Evolutionary conservation across 2,113 vertebrate genomes (phyloP).

Genomic region (Nipponia nippon): DNA sequence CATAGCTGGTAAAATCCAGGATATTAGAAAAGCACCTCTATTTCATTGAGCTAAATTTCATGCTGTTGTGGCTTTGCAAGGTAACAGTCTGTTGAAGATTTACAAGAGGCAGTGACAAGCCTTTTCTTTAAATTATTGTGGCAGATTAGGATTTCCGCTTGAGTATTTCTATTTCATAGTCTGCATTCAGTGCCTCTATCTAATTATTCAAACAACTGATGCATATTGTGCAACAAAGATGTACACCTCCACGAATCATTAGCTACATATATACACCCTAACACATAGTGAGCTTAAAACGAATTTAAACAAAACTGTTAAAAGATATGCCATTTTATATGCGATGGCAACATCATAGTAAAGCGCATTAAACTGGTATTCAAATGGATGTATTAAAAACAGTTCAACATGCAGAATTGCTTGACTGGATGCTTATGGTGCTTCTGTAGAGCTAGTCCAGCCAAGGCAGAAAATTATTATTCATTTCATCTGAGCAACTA

Average conservation of each 20-base stretch:
- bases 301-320: not conserved
- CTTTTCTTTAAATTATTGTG: constrained; percentile 15
- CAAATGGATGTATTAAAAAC: not conserved
- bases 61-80: not conserved
- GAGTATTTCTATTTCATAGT: constrained; percentile 27
- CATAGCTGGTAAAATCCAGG: not conserved
- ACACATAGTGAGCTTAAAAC: not conserved
- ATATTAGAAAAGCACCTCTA: not conserved
- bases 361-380: constrained; percentile 7
- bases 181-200: not conserved
- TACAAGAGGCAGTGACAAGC: not conserved
- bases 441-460: constrained; percentile 7
- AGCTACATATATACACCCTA: not conserved
- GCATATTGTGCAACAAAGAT: not conserved
- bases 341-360: not conserved
- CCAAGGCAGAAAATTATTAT: constrained; percentile 30
- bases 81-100: constrained; percentile 15
- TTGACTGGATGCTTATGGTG: not conserved
- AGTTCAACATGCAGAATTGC: not conserved
- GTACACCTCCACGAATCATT: constrained; percentile 9
- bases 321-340: not conserved
- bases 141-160: constrained; percentile 54
- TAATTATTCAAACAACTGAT: constrained; percentile 49
- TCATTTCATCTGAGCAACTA: constrained; percentile 30
- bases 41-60: not conserved